Conservation (phyloP, 2,888 invertebrate genomes). For the Oasisia sp. region DNA sequence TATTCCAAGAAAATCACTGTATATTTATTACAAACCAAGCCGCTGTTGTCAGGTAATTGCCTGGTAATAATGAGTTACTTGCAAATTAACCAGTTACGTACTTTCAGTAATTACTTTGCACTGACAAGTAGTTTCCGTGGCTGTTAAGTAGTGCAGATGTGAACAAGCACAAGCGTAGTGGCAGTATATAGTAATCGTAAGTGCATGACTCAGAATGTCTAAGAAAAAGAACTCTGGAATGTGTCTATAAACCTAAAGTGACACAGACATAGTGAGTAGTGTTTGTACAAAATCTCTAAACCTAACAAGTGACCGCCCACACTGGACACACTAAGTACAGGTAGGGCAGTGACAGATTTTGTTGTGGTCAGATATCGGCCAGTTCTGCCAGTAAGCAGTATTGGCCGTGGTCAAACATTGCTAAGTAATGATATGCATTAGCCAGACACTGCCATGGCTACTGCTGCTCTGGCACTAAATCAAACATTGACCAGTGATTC, state of each 20-base stretch:
- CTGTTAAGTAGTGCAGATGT: not conserved
- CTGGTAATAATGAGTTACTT: constrained; percentile 9
- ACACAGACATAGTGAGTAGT: not conserved
- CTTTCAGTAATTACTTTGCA: constrained; percentile 6
- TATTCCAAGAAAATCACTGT: not conserved
- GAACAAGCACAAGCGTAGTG: not conserved
- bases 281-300: not conserved
- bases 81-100: not conserved
- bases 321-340: not conserved
- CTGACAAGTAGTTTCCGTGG: not conserved
- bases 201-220: not conserved
- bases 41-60: not conserved
- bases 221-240: not conserved
- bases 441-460: not conserved
- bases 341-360: not conserved
- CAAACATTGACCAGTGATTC: not conserved
- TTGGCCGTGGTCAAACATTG: constrained; percentile 2
- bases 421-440: not conserved
- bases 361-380: not conserved
- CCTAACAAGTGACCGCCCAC: not conserved
- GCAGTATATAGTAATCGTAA: not conserved
- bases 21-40: not conserved
- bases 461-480: not conserved
- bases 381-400: not conserved
- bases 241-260: not conserved